Evolutionary conservation across 2,113 vertebrate species (phyloP), one percentile per base, ranked within the genome.

Genomic region (Ornithorhynchus anatinus): DNA sequence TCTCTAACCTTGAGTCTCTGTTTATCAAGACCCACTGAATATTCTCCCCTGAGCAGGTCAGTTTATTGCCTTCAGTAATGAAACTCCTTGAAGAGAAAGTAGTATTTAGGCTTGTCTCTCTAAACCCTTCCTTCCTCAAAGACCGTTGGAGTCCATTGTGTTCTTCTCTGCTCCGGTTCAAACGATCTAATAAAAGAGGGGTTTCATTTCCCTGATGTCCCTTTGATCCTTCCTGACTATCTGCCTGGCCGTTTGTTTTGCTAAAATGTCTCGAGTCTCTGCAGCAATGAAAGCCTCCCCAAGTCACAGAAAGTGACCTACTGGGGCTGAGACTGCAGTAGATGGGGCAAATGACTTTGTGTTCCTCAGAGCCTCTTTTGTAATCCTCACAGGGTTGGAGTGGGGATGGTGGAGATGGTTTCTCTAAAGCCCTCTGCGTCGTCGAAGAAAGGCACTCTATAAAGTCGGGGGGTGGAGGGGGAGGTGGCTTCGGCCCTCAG

Each of bases 101-200:
- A 15, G 33, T 44, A 69, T 7, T 17, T 81, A 37, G 47, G 51
- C 8, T 25, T 63, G 39, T 5, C 32, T 70, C 39, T 63, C 56
- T 36, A 48, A 72, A 37, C 19, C 58, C 15, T 58, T 52, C 4
- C 19, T 25, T 63, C 51, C 20, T 38, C n/a, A 54, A 25, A 72
- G 22, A 42, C 27, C 0, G 67, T 19, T 13, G 29, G 47, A 14
- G 57, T 10, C 29, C 66, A 1, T 76, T 38, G 7, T 10, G 14
- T 58, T 72, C 51, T 58, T 33, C 44, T 45, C 36, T 54, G 10
- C 61, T 71, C 76, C 45, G 23, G 62, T 38, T 67, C 57, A 68
- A 72, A 75, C 20, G 56, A 70, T 65, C 38, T 5, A 6, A 16
- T 62, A 39, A 11, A 44, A 36, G 50, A 71, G n/a, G n/a, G 82